Base-by-base conservation (phyloP, 2,888 invertebrate species). In the Cephus spinipes region DNA sequence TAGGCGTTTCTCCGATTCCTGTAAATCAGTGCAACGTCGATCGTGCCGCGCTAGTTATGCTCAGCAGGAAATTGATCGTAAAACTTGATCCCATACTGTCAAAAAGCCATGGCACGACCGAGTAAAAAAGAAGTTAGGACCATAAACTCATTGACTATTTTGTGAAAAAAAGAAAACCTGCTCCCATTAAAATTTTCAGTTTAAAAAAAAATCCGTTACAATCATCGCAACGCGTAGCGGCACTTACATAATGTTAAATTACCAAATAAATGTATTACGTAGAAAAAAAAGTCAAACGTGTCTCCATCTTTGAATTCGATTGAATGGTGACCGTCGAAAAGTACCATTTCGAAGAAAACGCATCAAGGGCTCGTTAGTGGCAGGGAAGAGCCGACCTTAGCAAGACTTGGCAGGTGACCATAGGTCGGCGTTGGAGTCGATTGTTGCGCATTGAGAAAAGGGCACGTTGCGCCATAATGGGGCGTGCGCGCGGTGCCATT, bases 1-100 rank as follows among this genome's bases (percentile, higher is more conserved):
- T 78, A 78, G 68, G 77, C 75, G 68, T n/a, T 75, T 74, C 74
- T 73, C 69, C 68, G 75, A 81, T 77, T 74, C 69, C 79, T 68
- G 83, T 84, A 82, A 82, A 84, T 85, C 85, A 82, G 33, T 68
- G 34, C 31, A 33, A 11, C 71, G 31, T 33, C 68, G 76, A 79
- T 79, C 80, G 76, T 74, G 79, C 68, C 76, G 76, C 69, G 68
- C 80, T 80, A 79, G 81, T 83, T 84, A 82, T 69, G 69, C 75
- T 34, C 78, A 75, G 80, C 81, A 81, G 85, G 83, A 84, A 84
- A 85, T 86, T 81, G 81, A 86, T 86, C 83, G 83, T 86, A 86
- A 86, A 86, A 86, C 80, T 83, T 73, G 73, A 76, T 76, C 71
- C 76, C n/a, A 68, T 31, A 40, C 76, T 9, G 55, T 55, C 23